Conservation (phyloP, 2,113 vertebrate species). For the Cyprinodon tularosa region DNA sequence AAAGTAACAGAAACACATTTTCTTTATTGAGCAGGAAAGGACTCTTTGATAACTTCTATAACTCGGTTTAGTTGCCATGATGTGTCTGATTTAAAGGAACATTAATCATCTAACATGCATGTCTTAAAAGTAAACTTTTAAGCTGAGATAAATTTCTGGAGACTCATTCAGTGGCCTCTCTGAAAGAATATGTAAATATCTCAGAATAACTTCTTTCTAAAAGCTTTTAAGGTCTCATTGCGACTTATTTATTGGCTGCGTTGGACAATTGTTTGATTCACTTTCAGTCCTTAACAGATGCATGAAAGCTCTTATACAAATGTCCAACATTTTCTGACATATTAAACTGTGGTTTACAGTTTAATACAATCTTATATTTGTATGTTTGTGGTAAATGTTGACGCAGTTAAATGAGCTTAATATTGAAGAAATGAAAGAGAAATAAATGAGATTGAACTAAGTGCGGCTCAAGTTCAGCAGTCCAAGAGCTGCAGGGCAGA, state of each 20-base stretch:
- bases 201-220: neutral
- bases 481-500: too few species aligned
- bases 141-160: slow-evolving; percentile 27
- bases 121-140: slow-evolving; percentile 37
- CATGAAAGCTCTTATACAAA: neutral
- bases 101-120: slow-evolving; percentile 41
- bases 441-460: too few species aligned
- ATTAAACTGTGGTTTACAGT: neutral
- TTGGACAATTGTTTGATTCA: neutral
- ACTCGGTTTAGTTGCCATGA: slow-evolving; percentile 40
- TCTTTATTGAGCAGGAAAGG: slow-evolving; percentile 10
- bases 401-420: too few species aligned
- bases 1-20: slow-evolving; percentile 32
- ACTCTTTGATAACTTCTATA: slow-evolving; percentile 19
- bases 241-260: neutral
- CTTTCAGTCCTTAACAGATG: neutral
- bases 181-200: slow-evolving; percentile 9
- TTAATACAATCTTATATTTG: too few species aligned
- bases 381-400: too few species aligned
- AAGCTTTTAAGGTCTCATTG: neutral
- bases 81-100: slow-evolving; percentile 38
- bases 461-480: too few species aligned
- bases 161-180: slow-evolving; percentile 25
- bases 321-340: neutral
- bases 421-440: too few species aligned